A percentile compares a stretch with the other conserved stretches of the same genome.
Evolutionary conservation across 2,888 invertebrate species (phyloP).

Genomic region (Drosophila cognata): DNA sequence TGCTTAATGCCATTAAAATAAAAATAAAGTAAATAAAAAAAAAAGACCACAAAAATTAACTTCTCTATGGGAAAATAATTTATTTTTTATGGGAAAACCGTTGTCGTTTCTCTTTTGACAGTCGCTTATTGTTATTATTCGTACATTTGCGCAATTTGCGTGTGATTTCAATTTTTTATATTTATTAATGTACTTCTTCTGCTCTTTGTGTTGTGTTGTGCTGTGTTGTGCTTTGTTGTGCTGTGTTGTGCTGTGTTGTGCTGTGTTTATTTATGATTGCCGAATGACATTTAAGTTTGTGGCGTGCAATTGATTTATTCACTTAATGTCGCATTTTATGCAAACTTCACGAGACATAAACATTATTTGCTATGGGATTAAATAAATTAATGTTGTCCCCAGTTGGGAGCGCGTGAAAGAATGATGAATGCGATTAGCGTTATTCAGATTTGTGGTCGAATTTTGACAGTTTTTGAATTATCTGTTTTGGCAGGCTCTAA

Average conservation of each 20-base stretch:
- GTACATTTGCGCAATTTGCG: conserved; percentile 47
- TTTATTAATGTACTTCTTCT: conserved; percentile 35
- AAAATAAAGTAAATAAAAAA: conserved; percentile 10
- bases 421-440: conserved; percentile 25
- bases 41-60: conserved; percentile 32
- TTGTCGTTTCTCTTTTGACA: conserved; percentile 51
- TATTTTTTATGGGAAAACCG: conserved; percentile 54
- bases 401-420: conserved; percentile 7
- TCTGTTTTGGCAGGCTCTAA: neutral
- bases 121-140: conserved; percentile 38
- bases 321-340: conserved; percentile 28
- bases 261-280: conserved; percentile 40
- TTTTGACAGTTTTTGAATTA: conserved; percentile 18
- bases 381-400: conserved; percentile 44
- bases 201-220: conserved; percentile 14
- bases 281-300: conserved; percentile 57
- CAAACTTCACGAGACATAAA: conserved; percentile 35
- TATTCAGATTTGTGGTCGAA: conserved; percentile 30
- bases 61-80: conserved; percentile 63
- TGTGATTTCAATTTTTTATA: conserved; percentile 44
- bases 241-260: conserved; percentile 6
- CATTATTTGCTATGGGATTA: conserved; percentile 34
- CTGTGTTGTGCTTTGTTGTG: conserved; percentile 2
- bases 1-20: conserved; percentile 32
- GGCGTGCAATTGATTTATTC: conserved; percentile 59